Conservation (phyloP, 2,888 invertebrate species). For the Prostheceraeus crozeri region DNA sequence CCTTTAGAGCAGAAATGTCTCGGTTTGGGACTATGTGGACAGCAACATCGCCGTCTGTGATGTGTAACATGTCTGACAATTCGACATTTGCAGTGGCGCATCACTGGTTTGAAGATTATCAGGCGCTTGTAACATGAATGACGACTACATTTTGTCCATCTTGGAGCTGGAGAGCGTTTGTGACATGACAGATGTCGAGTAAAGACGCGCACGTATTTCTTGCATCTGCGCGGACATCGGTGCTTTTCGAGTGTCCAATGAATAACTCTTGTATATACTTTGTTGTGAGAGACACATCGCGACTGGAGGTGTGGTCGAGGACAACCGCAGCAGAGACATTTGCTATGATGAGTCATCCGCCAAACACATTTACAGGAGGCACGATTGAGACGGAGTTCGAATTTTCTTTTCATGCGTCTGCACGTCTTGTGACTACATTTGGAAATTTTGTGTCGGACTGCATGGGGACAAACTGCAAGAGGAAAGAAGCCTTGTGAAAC, state of each 20-base stretch:
- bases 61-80: too few relatives aligned
- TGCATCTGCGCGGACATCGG: conserved; percentile 3
- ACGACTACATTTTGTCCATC: conserved; percentile 12
- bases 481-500: too few relatives aligned
- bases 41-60: too few relatives aligned
- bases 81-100: conserved; percentile 25
- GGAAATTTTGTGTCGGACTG: background rate
- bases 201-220: background rate
- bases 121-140: conserved; percentile 3
- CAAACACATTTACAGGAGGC: conserved; percentile 10
- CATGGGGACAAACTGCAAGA: too few relatives aligned
- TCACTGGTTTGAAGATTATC: conserved; percentile 15
- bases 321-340: conserved; percentile 33
- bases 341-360: background rate
- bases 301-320: conserved; percentile 9
- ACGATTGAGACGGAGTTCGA: background rate
- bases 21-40: too few relatives aligned
- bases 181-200: background rate
- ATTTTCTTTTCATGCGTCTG: background rate
- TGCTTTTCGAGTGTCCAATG: conserved; percentile 14
- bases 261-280: conserved; percentile 5
- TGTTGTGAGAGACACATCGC: conserved; percentile 11
- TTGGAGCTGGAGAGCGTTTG: background rate
- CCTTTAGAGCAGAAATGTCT: too few relatives aligned
- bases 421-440: conserved; percentile 27